phyloP scores from a whole-genome alignment of 92 coral and sea anemone species.

The Metridium senile region DNA sequence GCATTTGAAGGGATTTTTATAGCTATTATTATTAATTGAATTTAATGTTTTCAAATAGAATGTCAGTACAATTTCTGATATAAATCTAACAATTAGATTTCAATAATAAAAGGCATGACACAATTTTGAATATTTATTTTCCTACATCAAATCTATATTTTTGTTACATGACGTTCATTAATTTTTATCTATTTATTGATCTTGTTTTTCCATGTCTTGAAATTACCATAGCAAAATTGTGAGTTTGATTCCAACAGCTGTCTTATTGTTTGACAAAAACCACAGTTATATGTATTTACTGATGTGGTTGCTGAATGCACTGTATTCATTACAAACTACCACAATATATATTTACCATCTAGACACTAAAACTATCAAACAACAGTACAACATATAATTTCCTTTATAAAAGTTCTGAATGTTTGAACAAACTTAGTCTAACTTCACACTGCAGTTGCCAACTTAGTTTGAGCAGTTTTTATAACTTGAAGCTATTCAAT shows the following conservation, averaged over 20 bases:
- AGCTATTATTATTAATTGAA: too few species aligned
- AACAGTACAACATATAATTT: too few species aligned
- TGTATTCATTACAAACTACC: neutral
- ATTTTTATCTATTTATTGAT: neutral
- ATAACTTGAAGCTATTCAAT: too few species aligned
- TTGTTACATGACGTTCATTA: neutral
- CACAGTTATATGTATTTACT: neutral
- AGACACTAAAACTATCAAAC: too few species aligned
- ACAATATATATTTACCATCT: neutral
- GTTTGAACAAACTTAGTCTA: too few species aligned
- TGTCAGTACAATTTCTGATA: too few species aligned
- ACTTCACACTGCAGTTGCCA: too few species aligned
- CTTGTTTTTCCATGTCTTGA: neutral
- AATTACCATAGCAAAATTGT: slow-evolving; percentile 14
- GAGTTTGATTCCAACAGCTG: slow-evolving; percentile 10
- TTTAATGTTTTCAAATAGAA: too few species aligned
- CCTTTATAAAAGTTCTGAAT: too few species aligned
- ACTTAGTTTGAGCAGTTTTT: too few species aligned
- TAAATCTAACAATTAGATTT: neutral
- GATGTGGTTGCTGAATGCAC: slow-evolving; percentile 1
- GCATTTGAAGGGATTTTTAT: too few species aligned
- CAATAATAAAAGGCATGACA: neutral
- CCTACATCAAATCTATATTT: neutral
- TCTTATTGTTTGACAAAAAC: neutral
- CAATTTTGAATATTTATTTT: neutral